Conservation (phyloP, 2,113 vertebrate genomes). For the Xiphias gladius region DNA sequence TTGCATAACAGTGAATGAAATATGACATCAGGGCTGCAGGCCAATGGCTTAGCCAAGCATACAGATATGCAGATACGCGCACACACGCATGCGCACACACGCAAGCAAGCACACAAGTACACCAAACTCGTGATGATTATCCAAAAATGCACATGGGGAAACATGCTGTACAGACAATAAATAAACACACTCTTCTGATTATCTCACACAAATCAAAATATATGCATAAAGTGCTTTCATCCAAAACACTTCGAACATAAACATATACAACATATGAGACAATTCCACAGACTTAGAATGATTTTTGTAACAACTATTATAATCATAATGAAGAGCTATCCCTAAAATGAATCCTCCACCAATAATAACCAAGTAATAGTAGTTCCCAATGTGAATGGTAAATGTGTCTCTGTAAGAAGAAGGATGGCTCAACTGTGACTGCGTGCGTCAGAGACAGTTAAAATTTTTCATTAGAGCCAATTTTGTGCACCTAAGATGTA, state of each 20-base stretch:
- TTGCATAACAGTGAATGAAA: conserved; percentile 73
- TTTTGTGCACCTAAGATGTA: neutral
- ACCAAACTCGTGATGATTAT: conserved; percentile 43
- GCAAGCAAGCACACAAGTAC: neutral
- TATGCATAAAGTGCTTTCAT: conserved; percentile 35
- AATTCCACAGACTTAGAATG: conserved; percentile 11
- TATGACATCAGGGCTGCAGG: conserved; percentile 66
- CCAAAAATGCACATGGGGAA: conserved; percentile 58
- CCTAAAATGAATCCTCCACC: neutral
- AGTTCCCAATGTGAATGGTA: neutral
- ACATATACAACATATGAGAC: conserved; percentile 29
- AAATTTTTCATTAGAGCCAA: neutral
- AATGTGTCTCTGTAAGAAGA: neutral
- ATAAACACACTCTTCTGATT: conserved; percentile 59
- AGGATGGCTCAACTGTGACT: neutral
- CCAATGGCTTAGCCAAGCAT: conserved; percentile 45
- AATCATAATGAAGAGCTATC: conserved; percentile 10
- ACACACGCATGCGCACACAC: no score
- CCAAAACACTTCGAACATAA: conserved; percentile 34
- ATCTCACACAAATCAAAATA: conserved; percentile 47
- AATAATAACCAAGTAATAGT: neutral
- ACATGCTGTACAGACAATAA: conserved; percentile 59
- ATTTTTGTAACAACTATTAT: neutral
- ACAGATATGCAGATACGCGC: conserved; percentile 26
- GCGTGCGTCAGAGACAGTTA: neutral